Conservation (phyloP, 2,888 invertebrate genomes). For the Melanophora roralis region DNA sequence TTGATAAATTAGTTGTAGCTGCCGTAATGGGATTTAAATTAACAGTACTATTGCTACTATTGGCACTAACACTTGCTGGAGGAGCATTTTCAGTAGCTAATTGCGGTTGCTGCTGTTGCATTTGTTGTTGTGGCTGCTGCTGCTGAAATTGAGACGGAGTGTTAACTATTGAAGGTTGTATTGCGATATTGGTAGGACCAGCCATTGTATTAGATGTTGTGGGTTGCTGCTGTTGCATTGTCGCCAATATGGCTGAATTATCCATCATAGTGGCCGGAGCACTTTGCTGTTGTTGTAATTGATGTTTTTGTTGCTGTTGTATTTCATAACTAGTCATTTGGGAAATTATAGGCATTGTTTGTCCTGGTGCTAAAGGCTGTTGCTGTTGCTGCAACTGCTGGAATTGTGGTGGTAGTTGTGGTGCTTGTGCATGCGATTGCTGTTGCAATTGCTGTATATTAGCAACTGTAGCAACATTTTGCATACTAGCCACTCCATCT, state of each 20-base stretch:
- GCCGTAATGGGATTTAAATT: slow-evolving; percentile 64
- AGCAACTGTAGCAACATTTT: slow-evolving; percentile 41
- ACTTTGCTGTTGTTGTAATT: slow-evolving; percentile 67
- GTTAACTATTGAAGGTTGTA: slow-evolving; percentile 63
- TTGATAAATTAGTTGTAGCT: slow-evolving; percentile 62
- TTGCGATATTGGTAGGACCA: slow-evolving; percentile 60
- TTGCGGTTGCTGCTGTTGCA: slow-evolving; percentile 63
- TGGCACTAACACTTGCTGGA: slow-evolving; percentile 74
- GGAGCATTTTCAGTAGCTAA: slow-evolving; percentile 67
- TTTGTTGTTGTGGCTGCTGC: slow-evolving; percentile 59
- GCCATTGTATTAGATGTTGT: slow-evolving; percentile 46
- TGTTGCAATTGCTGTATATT: slow-evolving; percentile 59
- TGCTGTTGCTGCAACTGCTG: slow-evolving; percentile 71
- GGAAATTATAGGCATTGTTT: slow-evolving; percentile 72
- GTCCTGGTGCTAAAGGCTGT: slow-evolving; percentile 66
- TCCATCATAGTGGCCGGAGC: slow-evolving; percentile 74
- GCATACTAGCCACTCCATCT: slow-evolving; percentile 68
- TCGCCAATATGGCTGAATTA: slow-evolving; percentile 68
- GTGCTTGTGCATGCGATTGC: slow-evolving; percentile 51
- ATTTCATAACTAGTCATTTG: slow-evolving; percentile 71
- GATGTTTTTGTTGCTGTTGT: slow-evolving; percentile 64
- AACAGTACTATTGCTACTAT: slow-evolving; percentile 68
- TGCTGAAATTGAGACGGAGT: slow-evolving; percentile 59
- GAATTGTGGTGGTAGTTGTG: slow-evolving; percentile 55
- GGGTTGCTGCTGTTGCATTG: slow-evolving; percentile 67